Evolutionary conservation across 2,113 vertebrate genomes (phyloP), one percentile per base, ranked within the genome.

Genomic region (Pelmatolapia mariae): DNA sequence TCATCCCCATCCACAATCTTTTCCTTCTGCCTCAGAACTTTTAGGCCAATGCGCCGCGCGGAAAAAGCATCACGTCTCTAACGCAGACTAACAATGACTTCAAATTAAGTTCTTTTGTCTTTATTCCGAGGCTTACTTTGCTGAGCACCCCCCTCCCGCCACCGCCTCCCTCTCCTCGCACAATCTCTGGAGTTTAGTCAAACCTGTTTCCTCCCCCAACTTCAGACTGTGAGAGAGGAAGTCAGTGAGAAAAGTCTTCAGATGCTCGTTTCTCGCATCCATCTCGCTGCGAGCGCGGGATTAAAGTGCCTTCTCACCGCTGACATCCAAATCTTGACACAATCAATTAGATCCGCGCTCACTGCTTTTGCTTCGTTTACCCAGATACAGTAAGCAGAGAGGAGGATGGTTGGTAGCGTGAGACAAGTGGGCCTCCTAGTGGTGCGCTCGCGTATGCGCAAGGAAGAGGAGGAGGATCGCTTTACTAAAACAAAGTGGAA

Each of bases 391-490:
- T 68, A 68, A 68, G 83, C 81, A 26, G 29, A 6, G 80, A 56
- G 4, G 5, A 5, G 63, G 9, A 1, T 11, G 45, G 26, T 22
- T 76, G 71, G 88, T 54, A 91, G 53, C 13, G 89, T 83, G 86
- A 89, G 84, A 79, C 95, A 94, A 95, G 95, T 81, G 90, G 18
- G 94, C 94, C 96, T 56, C 94, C 95, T 95, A 91, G 95, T 94
- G 96, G 95, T 12, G n/a, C 0, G 2, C 2, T 3, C 4, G 26
- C 59, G 92, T 19, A 89, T 22, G 61, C 86, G 43, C 94, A 93
- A 50, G 18, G 10, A 7, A 29, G 18, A 15, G 18, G 36, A 13
- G 33, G 10, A 26, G 29, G 10, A 68, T 26, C 47, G 8, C 52
- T 89, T 47, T 38, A 7, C 38, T 53, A 6, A 56, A 24, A 71